Conservation (phyloP, 2,113 vertebrate genomes). For the Cryptoleucopteryx plumbea region DNA sequence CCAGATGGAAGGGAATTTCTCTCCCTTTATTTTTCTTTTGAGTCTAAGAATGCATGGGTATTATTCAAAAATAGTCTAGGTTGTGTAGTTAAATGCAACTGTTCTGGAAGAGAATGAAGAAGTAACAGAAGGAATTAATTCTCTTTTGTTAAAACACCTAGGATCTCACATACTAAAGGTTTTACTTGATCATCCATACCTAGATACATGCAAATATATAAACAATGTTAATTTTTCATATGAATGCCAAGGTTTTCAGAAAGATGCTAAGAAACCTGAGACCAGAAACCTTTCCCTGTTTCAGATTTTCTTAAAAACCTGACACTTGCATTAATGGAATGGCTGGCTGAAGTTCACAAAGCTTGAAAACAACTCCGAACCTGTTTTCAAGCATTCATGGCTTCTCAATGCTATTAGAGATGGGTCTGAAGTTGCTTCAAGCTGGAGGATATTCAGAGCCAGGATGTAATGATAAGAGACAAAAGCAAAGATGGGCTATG, state of each 20-base stretch:
- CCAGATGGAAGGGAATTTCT: not conserved
- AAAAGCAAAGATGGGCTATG: not conserved
- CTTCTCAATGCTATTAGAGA: not conserved
- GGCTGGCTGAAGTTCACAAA: not conserved
- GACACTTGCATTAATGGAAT: not conserved
- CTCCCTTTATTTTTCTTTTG: not conserved
- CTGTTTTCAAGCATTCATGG: not conserved
- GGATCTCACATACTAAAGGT: not conserved
- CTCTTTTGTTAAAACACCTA: not conserved
- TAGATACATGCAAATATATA: not conserved
- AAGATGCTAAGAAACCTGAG: not conserved
- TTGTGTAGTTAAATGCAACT: not conserved
- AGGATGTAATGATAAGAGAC: not conserved
- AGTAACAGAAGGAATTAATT: not conserved
- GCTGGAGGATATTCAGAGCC: not conserved
- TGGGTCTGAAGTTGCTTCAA: not conserved
- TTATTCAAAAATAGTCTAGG: not conserved
- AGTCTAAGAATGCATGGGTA: not conserved
- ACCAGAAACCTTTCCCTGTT: not conserved
- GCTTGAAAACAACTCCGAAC: not conserved
- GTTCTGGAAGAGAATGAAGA: not conserved
- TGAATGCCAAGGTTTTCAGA: not conserved
- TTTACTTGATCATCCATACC: not conserved
- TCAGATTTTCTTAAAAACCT: not conserved
- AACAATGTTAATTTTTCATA: not conserved